These are phyloP conservation scores for Drosophila biarmipes DNA, from an alignment of 1,140 invertebrate species.

Conservation along the genomic window DNA sequence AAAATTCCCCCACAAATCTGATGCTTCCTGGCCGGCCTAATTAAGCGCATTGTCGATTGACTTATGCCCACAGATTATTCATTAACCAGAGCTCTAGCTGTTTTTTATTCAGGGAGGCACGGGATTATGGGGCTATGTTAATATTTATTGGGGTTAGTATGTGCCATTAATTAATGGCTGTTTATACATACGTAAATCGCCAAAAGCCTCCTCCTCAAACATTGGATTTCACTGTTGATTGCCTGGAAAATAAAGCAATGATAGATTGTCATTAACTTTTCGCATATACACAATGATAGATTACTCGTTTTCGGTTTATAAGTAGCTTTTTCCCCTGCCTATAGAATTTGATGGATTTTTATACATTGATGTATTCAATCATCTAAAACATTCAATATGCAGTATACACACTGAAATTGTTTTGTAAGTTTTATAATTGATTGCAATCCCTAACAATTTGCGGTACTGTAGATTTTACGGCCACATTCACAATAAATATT, in stretches of 20 bases:
- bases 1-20: slow-evolving; percentile 66
- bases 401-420: background rate
- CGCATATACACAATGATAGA: slow-evolving; percentile 20
- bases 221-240: slow-evolving; percentile 65
- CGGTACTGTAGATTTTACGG: background rate
- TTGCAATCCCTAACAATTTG: background rate
- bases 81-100: slow-evolving; percentile 35
- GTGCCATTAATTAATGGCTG: slow-evolving; percentile 52
- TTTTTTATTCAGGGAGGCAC: background rate
- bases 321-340: background rate
- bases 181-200: slow-evolving; percentile 67
- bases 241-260: slow-evolving; percentile 65
- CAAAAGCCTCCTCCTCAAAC: slow-evolving; percentile 63
- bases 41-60: slow-evolving; percentile 68
- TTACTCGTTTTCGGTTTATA: background rate
- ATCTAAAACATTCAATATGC: slow-evolving; percentile 3
- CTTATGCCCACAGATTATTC: slow-evolving; percentile 69
- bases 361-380: slow-evolving; percentile 20
- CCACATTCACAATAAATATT: background rate
- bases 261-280: slow-evolving; percentile 52
- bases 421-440: slow-evolving; percentile 4
- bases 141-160: slow-evolving; percentile 50
- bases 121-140: slow-evolving; percentile 32
- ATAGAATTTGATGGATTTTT: slow-evolving; percentile 12
- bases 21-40: slow-evolving; percentile 48